Evolutionary conservation across 2,797 vertebrate genomes (phyloP).

Genomic region (Phoxinus dragarum): DNA sequence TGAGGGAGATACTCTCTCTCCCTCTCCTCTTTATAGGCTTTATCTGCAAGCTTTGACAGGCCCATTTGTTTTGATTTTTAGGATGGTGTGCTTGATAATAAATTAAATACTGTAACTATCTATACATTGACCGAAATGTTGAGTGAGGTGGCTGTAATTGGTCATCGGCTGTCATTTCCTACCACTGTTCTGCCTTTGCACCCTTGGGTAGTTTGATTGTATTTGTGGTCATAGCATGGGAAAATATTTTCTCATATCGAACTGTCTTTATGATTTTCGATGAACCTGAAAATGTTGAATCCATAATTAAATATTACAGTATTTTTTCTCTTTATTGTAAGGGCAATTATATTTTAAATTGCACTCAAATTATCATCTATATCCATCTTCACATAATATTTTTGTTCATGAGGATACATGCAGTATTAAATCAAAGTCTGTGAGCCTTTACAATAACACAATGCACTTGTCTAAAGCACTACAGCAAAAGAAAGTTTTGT

Average conservation of each 20-base stretch:
- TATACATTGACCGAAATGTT: slow-evolving; percentile 73
- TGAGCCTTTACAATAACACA: slow-evolving; percentile 3
- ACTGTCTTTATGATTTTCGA: not conserved
- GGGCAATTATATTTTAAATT: not conserved
- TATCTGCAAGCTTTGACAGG: slow-evolving; percentile 67
- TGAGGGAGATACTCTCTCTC: slow-evolving; percentile 51
- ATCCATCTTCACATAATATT: not conserved
- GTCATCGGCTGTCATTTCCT: slow-evolving; percentile 68
- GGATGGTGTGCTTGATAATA: slow-evolving; percentile 73
- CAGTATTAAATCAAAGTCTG: not conserved
- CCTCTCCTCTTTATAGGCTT: slow-evolving; percentile 49
- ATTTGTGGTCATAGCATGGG: slow-evolving; percentile 64
- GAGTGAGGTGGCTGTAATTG: slow-evolving; percentile 62
- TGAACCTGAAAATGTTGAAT: slow-evolving; percentile 1
- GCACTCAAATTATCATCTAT: not conserved
- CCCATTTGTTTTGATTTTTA: slow-evolving; percentile 80
- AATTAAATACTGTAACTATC: slow-evolving; percentile 75
- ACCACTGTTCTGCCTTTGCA: slow-evolving; percentile 58
- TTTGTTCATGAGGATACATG: not conserved
- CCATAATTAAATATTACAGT: slow-evolving; percentile 2
- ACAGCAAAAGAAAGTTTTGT: not conserved
- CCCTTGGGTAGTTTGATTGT: slow-evolving; percentile 65
- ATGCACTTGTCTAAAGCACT: not conserved
- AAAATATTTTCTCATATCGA: slow-evolving; percentile 56
- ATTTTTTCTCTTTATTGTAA: not conserved